Evolutionary conservation across 2,888 invertebrate genomes (phyloP), one percentile per base, ranked within the genome.

Genomic region (Orthosia incerta): DNA sequence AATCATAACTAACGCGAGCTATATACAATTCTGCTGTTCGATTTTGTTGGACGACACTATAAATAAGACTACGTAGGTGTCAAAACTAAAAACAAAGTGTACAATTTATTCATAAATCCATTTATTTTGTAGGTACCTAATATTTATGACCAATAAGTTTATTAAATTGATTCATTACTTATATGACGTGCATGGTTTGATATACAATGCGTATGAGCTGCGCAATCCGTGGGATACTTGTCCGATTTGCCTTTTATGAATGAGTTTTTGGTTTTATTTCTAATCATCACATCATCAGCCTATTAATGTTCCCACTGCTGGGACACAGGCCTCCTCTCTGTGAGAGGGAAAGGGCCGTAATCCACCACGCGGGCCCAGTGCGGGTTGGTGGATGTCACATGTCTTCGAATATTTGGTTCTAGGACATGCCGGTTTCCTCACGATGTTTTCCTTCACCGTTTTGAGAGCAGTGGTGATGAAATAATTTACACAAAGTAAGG

Each of bases 1-100:
- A 11, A 16, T 51, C 13, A 20, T 51, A 31, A 45, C 20, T n/a
- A 26, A 5, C 4, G 12, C 23, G 16, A 12, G 7, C 26, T 5
- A 13, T 9, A 0, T 20, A 16, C 39, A 51, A n/a, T 53, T 55
- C 46, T 2, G 20, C 45, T 16, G 16, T 45, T 55, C 9, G 13
- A 39, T 48, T 48, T 74, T 63, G 46, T 39, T 46, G 31, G 18
- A n/a, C 18, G 15, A 48, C 23, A 26, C n/a, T 26, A 48, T 48
- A 50, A n/a, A 16, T 56, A 63, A 3, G 0, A 53, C 51, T 23
- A 31, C 26, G 50, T 67, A 20, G 4, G 60, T 55, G 20, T n/a
- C 3, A 3, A 13, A 48, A 5, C 60, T 78, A 71, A 71, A 78
- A 71, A 78, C 56, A 74, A 69, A 18, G 15, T 18, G 12, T 3